Percentiles rank a stretch among this genome's conserved stretches.
Evolutionary conservation across 2,113 vertebrate genomes (phyloP).

Genomic region (Tupaia tana): DNA sequence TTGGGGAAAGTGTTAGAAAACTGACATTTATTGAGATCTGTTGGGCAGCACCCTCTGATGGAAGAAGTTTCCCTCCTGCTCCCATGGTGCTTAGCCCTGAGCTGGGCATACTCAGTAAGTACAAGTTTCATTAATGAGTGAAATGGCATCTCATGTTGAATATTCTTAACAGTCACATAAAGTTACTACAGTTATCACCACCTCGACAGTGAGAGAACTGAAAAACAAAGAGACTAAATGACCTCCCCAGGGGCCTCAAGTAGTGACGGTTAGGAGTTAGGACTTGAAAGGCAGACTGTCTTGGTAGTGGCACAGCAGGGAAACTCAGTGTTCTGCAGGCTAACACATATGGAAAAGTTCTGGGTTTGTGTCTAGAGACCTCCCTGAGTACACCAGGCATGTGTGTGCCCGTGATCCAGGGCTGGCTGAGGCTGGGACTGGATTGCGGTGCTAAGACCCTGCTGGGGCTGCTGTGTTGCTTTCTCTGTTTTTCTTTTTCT

Average conservation of each 20-base stretch:
- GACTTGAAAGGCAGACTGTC: not conserved
- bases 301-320: too few relatives aligned
- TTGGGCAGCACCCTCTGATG: not conserved
- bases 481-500: too few relatives aligned
- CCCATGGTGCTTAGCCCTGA: rapidly evolving
- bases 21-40: not conserved
- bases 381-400: too few relatives aligned
- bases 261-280: not conserved
- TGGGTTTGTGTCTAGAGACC: too few relatives aligned
- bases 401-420: too few relatives aligned
- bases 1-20: not conserved
- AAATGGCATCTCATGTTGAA: not conserved
- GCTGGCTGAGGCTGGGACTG: too few relatives aligned
- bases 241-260: rapidly evolving
- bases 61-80: not conserved
- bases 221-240: not conserved
- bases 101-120: not conserved
- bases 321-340: too few relatives aligned
- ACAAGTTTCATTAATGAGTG: not conserved
- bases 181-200: not conserved
- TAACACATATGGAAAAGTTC: too few relatives aligned
- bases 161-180: not conserved
- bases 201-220: not conserved
- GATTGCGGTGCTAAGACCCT: too few relatives aligned
- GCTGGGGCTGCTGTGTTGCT: too few relatives aligned